Conservation (phyloP, 2,888 invertebrate species). For the Tiliacea citrago region DNA sequence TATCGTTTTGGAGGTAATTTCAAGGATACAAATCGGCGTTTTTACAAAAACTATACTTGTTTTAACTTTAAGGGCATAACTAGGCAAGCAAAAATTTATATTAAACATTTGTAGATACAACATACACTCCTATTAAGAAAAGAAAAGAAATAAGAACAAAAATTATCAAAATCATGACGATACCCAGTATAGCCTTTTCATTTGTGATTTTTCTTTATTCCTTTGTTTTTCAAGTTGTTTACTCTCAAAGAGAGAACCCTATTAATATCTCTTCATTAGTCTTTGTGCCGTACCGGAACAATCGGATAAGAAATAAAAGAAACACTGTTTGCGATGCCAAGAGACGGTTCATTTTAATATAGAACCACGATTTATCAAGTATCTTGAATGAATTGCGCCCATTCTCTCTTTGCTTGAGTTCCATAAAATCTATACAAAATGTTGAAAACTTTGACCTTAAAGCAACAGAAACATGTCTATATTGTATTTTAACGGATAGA, state of each 20-base stretch:
- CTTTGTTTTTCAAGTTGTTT: slow-evolving; percentile 58
- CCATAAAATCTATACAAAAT: not conserved
- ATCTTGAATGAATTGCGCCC: slow-evolving; percentile 4
- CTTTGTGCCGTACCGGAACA: slow-evolving; percentile 54
- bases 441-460: too few relatives aligned
- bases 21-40: not conserved
- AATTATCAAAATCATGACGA: not conserved
- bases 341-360: slow-evolving; percentile 31
- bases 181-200: slow-evolving; percentile 18
- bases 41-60: not conserved
- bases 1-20: not conserved
- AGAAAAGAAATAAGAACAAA: not conserved
- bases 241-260: slow-evolving; percentile 39
- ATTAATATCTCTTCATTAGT: slow-evolving; percentile 61
- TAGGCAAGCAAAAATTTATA: not conserved
- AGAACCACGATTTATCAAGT: slow-evolving; percentile 30
- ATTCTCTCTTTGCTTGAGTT: not conserved
- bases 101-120: not conserved
- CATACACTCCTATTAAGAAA: not conserved
- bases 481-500: too few relatives aligned
- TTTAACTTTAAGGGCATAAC: not conserved
- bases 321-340: slow-evolving; percentile 24
- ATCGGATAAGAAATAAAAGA: slow-evolving; percentile 39
- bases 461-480: too few relatives aligned
- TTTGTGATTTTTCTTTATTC: slow-evolving; percentile 52